Conservation (phyloP, 2,888 invertebrate genomes). For the Chloroclysta siterata region DNA sequence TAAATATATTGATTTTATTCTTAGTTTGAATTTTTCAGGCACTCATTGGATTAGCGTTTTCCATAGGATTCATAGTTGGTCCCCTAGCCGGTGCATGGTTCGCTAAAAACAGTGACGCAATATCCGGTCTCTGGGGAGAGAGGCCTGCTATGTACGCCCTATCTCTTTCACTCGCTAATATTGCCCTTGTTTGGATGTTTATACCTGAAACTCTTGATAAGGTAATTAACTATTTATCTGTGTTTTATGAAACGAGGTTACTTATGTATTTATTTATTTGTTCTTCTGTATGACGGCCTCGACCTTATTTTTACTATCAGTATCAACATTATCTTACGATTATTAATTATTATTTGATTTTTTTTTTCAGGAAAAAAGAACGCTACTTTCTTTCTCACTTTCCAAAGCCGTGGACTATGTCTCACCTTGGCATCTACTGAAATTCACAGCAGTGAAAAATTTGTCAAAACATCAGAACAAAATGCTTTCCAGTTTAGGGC, state of each 20-base stretch:
- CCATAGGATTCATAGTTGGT: slow-evolving; percentile 98
- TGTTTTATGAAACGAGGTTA: neutral
- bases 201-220: slow-evolving; percentile 94
- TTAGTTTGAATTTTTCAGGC: slow-evolving; percentile 86
- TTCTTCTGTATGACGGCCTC: no score
- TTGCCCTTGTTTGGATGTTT: slow-evolving; percentile 88
- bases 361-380: slow-evolving; percentile 87
- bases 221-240: slow-evolving; percentile 63
- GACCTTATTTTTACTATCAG: no score
- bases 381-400: slow-evolving; percentile 87
- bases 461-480: slow-evolving; percentile 86
- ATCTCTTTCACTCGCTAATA: slow-evolving; percentile 89
- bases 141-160: slow-evolving; percentile 92
- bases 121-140: slow-evolving; percentile 89
- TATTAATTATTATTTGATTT: no score
- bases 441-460: slow-evolving; percentile 89
- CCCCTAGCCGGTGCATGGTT: slow-evolving; percentile 97
- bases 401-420: slow-evolving; percentile 85
- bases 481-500: slow-evolving; percentile 88
- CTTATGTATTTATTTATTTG: no score
- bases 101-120: slow-evolving; percentile 86
- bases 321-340: no score
- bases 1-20: no score
- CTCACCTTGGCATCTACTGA: slow-evolving; percentile 76
- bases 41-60: slow-evolving; percentile 98